Percentiles rank a stretch among this genome's conserved stretches.
phyloP scores from a whole-genome alignment of 1,140 invertebrate genomes.

The Drosophila insularis region DNA sequence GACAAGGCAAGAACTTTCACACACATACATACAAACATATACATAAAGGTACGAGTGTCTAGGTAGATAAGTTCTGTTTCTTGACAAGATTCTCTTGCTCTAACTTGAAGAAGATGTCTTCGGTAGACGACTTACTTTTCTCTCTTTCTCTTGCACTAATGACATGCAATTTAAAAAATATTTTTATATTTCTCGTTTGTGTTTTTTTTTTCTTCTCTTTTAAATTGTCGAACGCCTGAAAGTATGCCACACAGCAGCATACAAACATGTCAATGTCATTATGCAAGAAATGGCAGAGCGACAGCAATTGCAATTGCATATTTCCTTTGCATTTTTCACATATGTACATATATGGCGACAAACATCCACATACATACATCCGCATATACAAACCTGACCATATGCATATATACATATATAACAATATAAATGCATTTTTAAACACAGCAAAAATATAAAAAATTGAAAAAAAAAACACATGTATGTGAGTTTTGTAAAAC shows the following conservation, averaged over 20 bases:
- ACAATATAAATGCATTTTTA: conserved; percentile 57
- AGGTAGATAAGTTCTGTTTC: neutral
- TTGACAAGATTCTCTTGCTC: neutral
- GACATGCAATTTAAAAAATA: conserved; percentile 55
- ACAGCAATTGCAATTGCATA: conserved; percentile 26
- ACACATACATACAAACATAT: neutral
- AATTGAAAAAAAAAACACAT: neutral
- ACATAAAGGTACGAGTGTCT: conserved; percentile 8
- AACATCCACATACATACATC: conserved; percentile 26
- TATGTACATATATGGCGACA: conserved; percentile 11
- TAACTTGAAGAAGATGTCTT: conserved; percentile 1
- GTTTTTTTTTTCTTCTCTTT: conserved; percentile 12
- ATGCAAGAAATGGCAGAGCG: conserved; percentile 59
- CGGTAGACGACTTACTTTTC: conserved; percentile 10
- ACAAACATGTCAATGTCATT: conserved; percentile 75
- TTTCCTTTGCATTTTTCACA: conserved; percentile 41
- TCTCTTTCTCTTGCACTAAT: conserved; percentile 39
- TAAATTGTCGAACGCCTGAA: conserved; percentile 43
- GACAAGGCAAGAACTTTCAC: conserved; percentile 19
- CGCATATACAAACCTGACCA: neutral
- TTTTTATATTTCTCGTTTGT: neutral
- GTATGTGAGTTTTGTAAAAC: conserved; percentile 55
- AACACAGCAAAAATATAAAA: conserved; percentile 43
- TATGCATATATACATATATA: neutral
- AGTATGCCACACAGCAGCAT: conserved; percentile 46